Percentiles rank a stretch among this genome's conserved stretches.
Evolutionary conservation across 2,888 invertebrate species (phyloP).

Genomic region (Drosophila limbata): DNA sequence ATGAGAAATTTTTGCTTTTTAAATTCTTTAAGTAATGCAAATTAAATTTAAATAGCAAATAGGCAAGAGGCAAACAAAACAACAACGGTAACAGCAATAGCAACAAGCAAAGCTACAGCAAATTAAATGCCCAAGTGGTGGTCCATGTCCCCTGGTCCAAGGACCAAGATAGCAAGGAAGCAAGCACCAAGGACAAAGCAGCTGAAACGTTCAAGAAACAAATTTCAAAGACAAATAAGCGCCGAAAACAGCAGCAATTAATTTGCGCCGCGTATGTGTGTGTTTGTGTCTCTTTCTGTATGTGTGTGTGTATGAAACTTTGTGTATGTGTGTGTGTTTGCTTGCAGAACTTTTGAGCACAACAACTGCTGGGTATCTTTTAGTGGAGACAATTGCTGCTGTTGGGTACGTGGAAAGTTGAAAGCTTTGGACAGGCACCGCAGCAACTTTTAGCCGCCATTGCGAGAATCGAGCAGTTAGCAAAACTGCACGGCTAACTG

Average conservation of each 20-base stretch:
- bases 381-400: conserved; percentile 69
- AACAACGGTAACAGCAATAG: conserved; percentile 28
- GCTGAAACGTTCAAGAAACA: conserved; percentile 68
- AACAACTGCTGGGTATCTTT: conserved; percentile 37
- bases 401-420: conserved; percentile 61
- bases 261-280: conserved; percentile 72
- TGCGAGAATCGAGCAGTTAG: conserved; percentile 58
- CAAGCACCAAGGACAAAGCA: conserved; percentile 27
- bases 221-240: conserved; percentile 82
- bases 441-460: conserved; percentile 64
- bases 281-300: conserved; percentile 14
- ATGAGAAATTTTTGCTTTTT: conserved; percentile 74
- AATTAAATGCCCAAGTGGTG: conserved; percentile 63
- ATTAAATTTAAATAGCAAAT: conserved; percentile 82
- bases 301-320: conserved; percentile 15
- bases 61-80: conserved; percentile 70
- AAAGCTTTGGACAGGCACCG: conserved; percentile 49
- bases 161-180: conserved; percentile 26
- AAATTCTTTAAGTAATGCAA: conserved; percentile 81
- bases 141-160: conserved; percentile 21
- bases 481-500: conserved; percentile 79
- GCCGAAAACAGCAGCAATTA: conserved; percentile 81
- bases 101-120: conserved; percentile 36
- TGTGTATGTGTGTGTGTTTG: conserved; percentile 34
- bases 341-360: conserved; percentile 49